Evolutionary conservation across 2,888 invertebrate species (phyloP).

Genomic region (Quadriops clusia): DNA sequence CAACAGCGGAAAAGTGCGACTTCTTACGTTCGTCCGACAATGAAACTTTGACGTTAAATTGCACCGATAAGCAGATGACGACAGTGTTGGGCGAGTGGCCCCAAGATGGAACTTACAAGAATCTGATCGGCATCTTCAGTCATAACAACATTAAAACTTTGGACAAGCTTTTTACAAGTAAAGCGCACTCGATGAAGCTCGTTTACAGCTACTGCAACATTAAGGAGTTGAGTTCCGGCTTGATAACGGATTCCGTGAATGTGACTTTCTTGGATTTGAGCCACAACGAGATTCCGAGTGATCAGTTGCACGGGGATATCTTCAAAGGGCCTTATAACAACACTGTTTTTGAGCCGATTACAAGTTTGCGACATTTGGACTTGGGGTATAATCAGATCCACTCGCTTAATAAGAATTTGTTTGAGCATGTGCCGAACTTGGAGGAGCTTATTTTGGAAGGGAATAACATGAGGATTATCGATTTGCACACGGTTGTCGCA

Average conservation of each 20-base stretch:
- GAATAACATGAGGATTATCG: conserved; percentile 49
- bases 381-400: conserved; percentile 53
- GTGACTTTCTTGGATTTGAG: conserved; percentile 46
- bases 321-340: conserved; percentile 54
- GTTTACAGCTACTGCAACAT: conserved; percentile 43
- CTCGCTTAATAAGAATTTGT: conserved; percentile 47
- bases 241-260: conserved; percentile 40
- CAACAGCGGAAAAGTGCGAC: conserved; percentile 10
- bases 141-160: conserved; percentile 43
- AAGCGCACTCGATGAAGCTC: conserved; percentile 39
- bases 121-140: conserved; percentile 44
- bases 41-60: conserved; percentile 26
- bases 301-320: conserved; percentile 48
- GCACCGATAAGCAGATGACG: conserved; percentile 21
- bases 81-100: conserved; percentile 33
- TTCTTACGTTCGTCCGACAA: conserved; percentile 12
- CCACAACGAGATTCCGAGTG: conserved; percentile 45
- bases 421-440: conserved; percentile 52
- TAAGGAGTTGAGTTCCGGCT: conserved; percentile 39
- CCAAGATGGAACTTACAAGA: conserved; percentile 19
- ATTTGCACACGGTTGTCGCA: conserved; percentile 43
- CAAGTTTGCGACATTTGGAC: conserved; percentile 45
- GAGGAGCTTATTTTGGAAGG: conserved; percentile 48
- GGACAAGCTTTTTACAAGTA: conserved; percentile 36
- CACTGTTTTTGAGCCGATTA: conserved; percentile 42